These are phyloP conservation scores for Campylomormyrus tamandua DNA, from an alignment of 2,113 vertebrate genomes.

Conservation along the genomic window DNA sequence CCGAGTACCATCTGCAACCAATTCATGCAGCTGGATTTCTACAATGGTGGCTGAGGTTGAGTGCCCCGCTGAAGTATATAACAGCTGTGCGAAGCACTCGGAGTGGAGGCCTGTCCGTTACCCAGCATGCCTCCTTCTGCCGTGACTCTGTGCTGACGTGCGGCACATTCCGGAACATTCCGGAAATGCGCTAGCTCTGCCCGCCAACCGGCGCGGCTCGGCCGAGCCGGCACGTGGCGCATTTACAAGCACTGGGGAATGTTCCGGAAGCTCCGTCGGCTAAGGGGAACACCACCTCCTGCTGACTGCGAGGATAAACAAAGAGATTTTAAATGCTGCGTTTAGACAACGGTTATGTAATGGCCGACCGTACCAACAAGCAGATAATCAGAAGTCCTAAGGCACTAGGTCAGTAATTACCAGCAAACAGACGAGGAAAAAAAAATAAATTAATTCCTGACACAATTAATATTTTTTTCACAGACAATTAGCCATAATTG, in stretches of 20 bases:
- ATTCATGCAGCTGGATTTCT: constrained; percentile 14
- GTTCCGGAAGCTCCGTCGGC: neutral
- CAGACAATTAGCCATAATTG: neutral
- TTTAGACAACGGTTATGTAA: neutral
- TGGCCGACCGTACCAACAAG: neutral
- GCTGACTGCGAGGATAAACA: neutral
- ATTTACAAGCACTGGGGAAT: neutral
- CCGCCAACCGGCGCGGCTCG: neutral
- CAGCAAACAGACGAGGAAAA: too few relatives aligned
- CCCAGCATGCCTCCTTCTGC: neutral
- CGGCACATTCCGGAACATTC: neutral
- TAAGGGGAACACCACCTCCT: neutral
- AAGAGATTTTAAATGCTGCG: neutral
- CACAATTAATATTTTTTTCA: neutral
- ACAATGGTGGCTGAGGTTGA: neutral
- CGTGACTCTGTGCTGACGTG: neutral
- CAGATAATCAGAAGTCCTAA: neutral
- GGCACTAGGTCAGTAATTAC: neutral
- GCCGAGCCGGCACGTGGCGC: neutral
- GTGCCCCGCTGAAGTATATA: neutral
- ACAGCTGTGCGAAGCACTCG: neutral
- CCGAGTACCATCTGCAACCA: neutral
- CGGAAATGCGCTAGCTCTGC: neutral
- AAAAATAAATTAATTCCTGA: neutral
- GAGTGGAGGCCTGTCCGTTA: neutral